Base-by-base conservation (phyloP, 2,113 vertebrate genomes). In the Chitala chitala region DNA sequence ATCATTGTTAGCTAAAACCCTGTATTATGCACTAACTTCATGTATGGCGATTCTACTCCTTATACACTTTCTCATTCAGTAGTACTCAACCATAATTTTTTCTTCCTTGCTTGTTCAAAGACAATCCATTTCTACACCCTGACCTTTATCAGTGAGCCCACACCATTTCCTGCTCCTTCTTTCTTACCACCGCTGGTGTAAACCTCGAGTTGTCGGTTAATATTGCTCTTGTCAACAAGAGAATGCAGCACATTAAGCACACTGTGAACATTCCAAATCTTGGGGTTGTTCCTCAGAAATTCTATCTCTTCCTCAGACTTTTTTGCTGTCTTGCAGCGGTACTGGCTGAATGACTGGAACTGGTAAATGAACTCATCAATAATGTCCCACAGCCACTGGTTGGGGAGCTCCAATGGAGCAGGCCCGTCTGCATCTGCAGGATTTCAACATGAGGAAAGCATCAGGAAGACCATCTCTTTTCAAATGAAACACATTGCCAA, bases 351-450 rank as follows among this genome's bases (percentile, higher is more conserved):
- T 0, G 97, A 99, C 82, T 99, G 97, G 82, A 99, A 99, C 96
- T 99, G 97, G 81, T 99, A 99, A 84, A 99, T 99, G 84, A 99
- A 99, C 80, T 99, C 97, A 84, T 99, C 97, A 0, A 99, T 99
- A 73, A 99, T 98, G 84, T 99, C 97, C 97, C 97, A 99, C 4
- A 99, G 93, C 97, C 97, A 99, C 79, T 99, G 97, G 86, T 99
- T 99, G 48, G 97, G 97, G 6, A 99, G 91, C 76, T 99, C 97
- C 70, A 99, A 82, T 20, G 97, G 97, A 73, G 96, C 97, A 0
- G 97, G 97, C 1, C 96, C 97, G 84, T 99, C 96, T 65, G 97
- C 97, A 89, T 99, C 97, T 99, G 82, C 6, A 9, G 6, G 82
- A 73, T 61, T 73, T 20, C 24, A 20, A 29, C 46, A 15, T 8